Conservation (phyloP, 2,113 vertebrate genomes). For the Proterorhinus semilunaris region DNA sequence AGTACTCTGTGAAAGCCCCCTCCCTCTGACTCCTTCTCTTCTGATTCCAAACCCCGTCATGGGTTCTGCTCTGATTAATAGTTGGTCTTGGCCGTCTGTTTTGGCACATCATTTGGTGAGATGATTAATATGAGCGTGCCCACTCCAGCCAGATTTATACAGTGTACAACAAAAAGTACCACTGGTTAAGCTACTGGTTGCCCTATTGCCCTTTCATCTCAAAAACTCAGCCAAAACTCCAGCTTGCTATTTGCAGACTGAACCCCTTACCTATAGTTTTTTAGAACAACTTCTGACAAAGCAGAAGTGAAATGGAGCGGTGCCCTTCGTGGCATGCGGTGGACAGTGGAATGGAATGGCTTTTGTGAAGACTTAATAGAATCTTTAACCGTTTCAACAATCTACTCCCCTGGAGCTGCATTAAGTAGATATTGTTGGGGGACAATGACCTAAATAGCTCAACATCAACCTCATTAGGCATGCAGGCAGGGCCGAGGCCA, state of each 20-base stretch:
- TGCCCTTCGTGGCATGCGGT: conserved; percentile 80
- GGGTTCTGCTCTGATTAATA: conserved; percentile 76
- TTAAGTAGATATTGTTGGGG: conserved; percentile 98
- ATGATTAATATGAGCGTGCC: conserved; percentile 73
- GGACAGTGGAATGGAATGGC: conserved; percentile 83
- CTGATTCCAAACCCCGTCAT: conserved; percentile 71
- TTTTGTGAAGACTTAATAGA: conserved; percentile 98
- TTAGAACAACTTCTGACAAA: conserved; percentile 73
- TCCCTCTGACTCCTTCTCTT: conserved; percentile 65
- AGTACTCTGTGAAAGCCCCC: conserved; percentile 76
- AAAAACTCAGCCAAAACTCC: conserved; percentile 36
- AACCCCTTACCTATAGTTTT: conserved; percentile 71
- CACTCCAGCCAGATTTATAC: conserved; percentile 63
- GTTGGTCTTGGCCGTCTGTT: conserved; percentile 70
- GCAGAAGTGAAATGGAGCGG: conserved; percentile 75
- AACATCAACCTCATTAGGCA: conserved; percentile 96
- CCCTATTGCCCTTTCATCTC: conserved; percentile 43
- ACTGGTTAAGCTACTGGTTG: conserved; percentile 34
- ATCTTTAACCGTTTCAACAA: conserved; percentile 96
- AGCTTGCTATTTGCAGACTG: conserved; percentile 43
- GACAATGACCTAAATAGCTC: conserved; percentile 97
- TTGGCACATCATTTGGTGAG: conserved; percentile 68
- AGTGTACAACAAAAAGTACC: conserved; percentile 53
- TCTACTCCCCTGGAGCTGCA: conserved; percentile 93
- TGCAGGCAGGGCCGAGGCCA: conserved; percentile 84